Conservation (phyloP, 2,113 vertebrate genomes). For the Pelusios castaneus region DNA sequence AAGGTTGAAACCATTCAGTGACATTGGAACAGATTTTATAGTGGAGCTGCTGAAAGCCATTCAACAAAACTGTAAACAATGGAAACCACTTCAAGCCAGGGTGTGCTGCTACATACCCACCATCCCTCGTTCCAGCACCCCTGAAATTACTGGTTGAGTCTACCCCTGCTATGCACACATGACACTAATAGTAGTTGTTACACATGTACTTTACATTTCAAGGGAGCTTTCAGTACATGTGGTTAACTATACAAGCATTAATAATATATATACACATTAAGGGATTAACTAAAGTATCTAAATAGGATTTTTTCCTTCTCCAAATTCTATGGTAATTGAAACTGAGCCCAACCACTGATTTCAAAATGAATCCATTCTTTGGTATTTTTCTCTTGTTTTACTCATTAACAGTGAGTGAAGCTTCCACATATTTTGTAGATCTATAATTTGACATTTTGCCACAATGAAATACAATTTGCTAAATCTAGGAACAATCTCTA, state of each 20-base stretch:
- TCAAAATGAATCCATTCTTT: rapidly evolving
- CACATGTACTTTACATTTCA: rapidly evolving
- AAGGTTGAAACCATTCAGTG: no score
- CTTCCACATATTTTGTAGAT: background rate
- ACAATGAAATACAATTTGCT: rapidly evolving
- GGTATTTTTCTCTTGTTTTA: background rate
- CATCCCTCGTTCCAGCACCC: background rate
- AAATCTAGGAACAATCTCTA: background rate
- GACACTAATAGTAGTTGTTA: rapidly evolving
- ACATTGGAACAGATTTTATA: background rate
- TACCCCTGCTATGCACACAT: rapidly evolving
- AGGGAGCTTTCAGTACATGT: background rate
- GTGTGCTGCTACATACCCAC: background rate
- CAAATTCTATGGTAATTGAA: background rate
- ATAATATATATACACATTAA: background rate
- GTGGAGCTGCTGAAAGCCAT: background rate
- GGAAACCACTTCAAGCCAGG: background rate
- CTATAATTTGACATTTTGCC: background rate
- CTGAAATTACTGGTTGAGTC: background rate
- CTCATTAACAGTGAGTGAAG: background rate
- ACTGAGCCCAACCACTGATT: background rate
- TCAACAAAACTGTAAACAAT: background rate
- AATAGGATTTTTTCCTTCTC: background rate
- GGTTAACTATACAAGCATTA: background rate
- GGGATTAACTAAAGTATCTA: rapidly evolving